phyloP scores from a whole-genome alignment of 1,140 invertebrate genomes.

The Globodera ellingtonae region DNA sequence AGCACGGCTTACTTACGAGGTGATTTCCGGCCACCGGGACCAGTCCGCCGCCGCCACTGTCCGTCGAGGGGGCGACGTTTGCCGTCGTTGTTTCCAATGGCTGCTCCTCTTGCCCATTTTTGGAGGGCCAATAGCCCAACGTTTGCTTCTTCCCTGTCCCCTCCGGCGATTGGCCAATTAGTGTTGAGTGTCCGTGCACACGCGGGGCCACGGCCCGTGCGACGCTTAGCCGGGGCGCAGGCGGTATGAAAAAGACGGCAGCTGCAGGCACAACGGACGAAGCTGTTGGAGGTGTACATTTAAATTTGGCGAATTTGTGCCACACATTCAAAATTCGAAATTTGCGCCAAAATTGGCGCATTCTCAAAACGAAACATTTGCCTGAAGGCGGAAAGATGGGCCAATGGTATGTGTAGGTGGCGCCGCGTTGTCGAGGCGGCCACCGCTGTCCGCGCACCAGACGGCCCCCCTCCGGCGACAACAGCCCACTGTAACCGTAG shows the following conservation, averaged over 20 bases:
- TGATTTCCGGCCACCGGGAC: background rate
- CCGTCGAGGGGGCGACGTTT: background rate
- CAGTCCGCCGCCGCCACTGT: background rate
- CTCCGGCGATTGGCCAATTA: background rate
- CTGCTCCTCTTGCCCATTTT: background rate
- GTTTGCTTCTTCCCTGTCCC: background rate
- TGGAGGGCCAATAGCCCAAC: background rate
- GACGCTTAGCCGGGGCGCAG: background rate
- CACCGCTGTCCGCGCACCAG: slow-evolving; percentile 3
- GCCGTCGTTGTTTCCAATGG: background rate
- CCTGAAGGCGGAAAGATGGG: background rate
- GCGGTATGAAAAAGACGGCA: slow-evolving; percentile 3
- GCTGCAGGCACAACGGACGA: background rate
- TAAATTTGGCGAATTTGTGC: background rate
- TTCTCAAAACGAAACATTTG: background rate
- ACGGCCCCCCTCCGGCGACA: slow-evolving; percentile 11
- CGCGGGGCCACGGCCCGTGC: background rate
- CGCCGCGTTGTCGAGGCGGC: background rate
- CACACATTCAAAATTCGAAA: background rate
- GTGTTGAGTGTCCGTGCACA: background rate
- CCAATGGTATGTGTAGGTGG: background rate
- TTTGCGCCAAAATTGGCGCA: too few species aligned
- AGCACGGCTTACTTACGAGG: background rate
- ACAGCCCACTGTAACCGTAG: slow-evolving; percentile 32
- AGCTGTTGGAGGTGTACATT: background rate